Evolutionary conservation across 2,113 vertebrate species (phyloP), one percentile per base, ranked within the genome.

Genomic region (Synchiropus splendidus): DNA sequence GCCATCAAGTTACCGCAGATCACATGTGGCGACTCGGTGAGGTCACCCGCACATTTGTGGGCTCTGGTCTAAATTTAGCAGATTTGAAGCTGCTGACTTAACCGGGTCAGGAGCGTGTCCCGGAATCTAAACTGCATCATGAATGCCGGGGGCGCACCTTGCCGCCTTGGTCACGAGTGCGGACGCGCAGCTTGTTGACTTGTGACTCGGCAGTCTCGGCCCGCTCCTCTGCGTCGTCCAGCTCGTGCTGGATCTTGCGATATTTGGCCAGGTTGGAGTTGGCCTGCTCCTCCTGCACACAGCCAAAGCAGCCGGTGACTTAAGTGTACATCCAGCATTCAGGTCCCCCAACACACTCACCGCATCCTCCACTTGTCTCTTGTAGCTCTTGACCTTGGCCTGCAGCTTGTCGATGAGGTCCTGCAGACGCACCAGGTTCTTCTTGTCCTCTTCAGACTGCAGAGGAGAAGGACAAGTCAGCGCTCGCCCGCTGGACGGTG

Each of bases 351-450:
- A 16, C 21, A 31, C 27, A 83, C 92, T 89, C 68, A 97, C 92
- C 18, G 89, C 91, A 69, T 97, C 92, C 58, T 97, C 92, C 2
- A 87, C 84, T 79, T 94, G 90, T 13, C 89, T 88, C 64, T 96
- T 97, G 79, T 90, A 96, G 72, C 87, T 89, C 85, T 97, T 97
- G 60, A 97, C 80, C 64, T 97, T 97, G 65, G 80, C 79, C 77
- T 97, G 91, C 55, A 96, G 80, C 58, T 97, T 97, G 72, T 97
- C 90, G 0, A 95, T 90, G 62, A 96, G 87, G 30, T 93, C 89
- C 72, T 98, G 94, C 75, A 97, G 88, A 49, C 89, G 86, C 6
- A 79, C 53, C 68, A 92, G 72, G 74, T 93, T 96, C 81, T 97
- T 97, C 57, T 87, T 73, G 67, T 97, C 92, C 48, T 97, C 92